Base-by-base conservation (phyloP, 2,888 invertebrate species). In the Griposia aprilina region DNA sequence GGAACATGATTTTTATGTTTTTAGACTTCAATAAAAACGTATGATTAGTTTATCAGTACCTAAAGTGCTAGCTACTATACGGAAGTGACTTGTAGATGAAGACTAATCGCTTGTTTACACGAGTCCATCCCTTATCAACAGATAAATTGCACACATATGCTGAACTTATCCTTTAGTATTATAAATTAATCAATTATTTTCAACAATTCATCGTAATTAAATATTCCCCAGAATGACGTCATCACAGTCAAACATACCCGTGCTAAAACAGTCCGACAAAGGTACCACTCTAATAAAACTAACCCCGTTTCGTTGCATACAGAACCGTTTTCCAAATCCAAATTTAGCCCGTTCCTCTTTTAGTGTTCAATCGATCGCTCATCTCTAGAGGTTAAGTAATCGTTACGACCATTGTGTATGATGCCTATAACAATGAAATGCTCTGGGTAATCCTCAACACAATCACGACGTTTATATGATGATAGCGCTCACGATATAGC, bases 401-500 rank as follows among this genome's bases (percentile, higher is more conserved):
- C 60, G 73, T 83, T 76, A 73, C 68, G 73, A 78, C 5, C 48
- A 59, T 66, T 79, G 20, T 66, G 69, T 79, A 83, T 59, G 59
- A 75, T 59, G 52, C n/a, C 48, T 78, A 63, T 70, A 80, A 74
- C 75, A 79, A 79, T 71, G 55, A 75, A 86, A 83, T 48, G 72
- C 41, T 76, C 79, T 69, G 76, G 55, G 71, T 74, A 70, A 83
- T 79, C 69, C 77, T 60, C 66, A 72, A 78, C 71, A 77, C 74
- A 83, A 81, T 78, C 79, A 86, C 76, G 55, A 45, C 63, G 52
- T 77, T 86, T 83, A 81, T 83, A 81, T 66, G 68, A 77, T 76
- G 83, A 88, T 77, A 86, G 67, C 67, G 48, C 63, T 45, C 62
- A 70, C 67, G 79, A 81, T 83, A 74, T 73, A 52, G 71, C 73